A percentile compares a stretch with the other conserved stretches of the same genome.
These are phyloP conservation scores for Osmoderma eremita DNA, from an alignment of 2,888 invertebrate species.

Conservation along the genomic window DNA sequence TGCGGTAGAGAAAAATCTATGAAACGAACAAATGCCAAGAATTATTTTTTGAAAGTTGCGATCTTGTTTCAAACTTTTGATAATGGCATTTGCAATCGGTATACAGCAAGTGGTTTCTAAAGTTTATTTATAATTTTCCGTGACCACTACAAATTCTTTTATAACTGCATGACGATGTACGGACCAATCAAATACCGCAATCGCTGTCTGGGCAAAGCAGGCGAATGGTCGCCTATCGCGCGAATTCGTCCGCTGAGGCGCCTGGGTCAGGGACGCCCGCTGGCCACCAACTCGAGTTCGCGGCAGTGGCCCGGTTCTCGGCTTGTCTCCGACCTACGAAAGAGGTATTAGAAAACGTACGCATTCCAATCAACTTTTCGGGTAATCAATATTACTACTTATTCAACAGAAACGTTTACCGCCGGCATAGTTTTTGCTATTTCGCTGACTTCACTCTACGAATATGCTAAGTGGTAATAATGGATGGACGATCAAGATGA, in stretches of 20 bases:
- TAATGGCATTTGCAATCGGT: too few relatives aligned
- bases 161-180: constrained; percentile 5
- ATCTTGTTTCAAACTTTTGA: too few relatives aligned
- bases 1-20: too few relatives aligned
- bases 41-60: too few relatives aligned
- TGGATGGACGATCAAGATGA: not conserved
- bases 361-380: constrained; percentile 22
- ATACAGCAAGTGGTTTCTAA: too few relatives aligned
- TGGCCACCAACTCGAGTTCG: constrained; percentile 45
- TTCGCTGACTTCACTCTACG: constrained; percentile 6
- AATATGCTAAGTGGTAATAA: not conserved
- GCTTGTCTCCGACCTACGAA: constrained; percentile 16
- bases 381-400: constrained; percentile 11
- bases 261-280: constrained; percentile 47
- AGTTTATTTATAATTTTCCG: too few relatives aligned
- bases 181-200: constrained; percentile 8
- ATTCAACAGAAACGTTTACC: not conserved
- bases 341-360: constrained; percentile 30
- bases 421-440: constrained; percentile 24
- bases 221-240: constrained; percentile 8
- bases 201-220: not conserved
- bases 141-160: too few relatives aligned
- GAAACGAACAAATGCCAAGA: too few relatives aligned
- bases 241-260: constrained; percentile 37
- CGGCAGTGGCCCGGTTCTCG: constrained; percentile 41